Base-by-base conservation (phyloP, 2,113 vertebrate genomes). In the Gobio gobio region DNA sequence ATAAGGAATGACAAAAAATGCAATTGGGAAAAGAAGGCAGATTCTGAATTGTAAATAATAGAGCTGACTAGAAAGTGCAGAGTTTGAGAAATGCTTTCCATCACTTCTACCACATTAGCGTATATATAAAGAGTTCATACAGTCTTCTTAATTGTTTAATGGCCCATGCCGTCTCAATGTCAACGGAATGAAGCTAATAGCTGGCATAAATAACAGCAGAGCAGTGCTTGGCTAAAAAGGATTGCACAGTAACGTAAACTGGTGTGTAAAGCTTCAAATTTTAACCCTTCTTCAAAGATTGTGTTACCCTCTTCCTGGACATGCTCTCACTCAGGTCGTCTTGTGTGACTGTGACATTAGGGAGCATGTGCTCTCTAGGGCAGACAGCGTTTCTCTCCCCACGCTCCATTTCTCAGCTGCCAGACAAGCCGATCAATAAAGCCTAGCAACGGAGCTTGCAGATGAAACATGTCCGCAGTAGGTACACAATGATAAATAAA, bases 401-500 rank as follows among this genome's bases (percentile, higher is more conserved):
- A 89, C 68, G 82, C 91, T 92, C 90, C 93, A 94, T 94, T 93
- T 93, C 93, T 94, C 93, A 94, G 91, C 90, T 86, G 85, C 88
- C 89, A 91, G 93, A 93, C 92, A 89, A 91, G 90, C 90, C 88
- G 88, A 94, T 95, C 94, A 92, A 94, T 95, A 90, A 88, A 87
- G 87, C 90, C 90, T 90, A 91, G 93, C 90, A 91, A 94, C 91
- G 90, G 88, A 92, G 91, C 92, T 91, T 88, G 90, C 88, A 83
- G 91, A 95, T 94, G 94, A 93, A 94, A 94, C 93, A 93, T 93
- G 93, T 93, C 93, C 92, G 92, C 91, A 94, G 89, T 92, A 88
- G 91, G 90, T 94, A 94, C 93, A 94, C 94, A 93, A 91, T 93
- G 93, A 94, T 93, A 94, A 94, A 95, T 94, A 94, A 94, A 94